These are phyloP conservation scores for Rhopalosiphum padi DNA, from an alignment of 1,140 invertebrate species.

Conservation along the genomic window DNA sequence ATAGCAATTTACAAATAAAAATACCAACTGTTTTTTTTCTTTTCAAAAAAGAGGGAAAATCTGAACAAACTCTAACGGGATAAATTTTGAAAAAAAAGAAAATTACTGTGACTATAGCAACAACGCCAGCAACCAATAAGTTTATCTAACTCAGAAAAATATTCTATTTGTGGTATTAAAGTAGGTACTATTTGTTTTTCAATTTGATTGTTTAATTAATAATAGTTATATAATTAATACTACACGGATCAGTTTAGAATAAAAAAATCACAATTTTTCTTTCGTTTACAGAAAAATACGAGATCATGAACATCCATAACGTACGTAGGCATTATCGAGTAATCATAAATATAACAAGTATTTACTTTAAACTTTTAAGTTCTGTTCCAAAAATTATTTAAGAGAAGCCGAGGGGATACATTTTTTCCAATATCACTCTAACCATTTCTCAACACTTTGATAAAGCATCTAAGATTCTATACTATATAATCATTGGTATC, in stretches of 20 bases:
- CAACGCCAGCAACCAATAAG: not conserved
- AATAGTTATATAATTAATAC: not conserved
- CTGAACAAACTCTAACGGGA: slow-evolving; percentile 5
- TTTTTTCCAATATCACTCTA: not conserved
- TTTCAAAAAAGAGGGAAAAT: slow-evolving; percentile 50
- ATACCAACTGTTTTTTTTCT: slow-evolving; percentile 52
- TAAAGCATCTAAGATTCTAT: not conserved
- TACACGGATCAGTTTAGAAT: not conserved
- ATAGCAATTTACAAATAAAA: slow-evolving; percentile 58
- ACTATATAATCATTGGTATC: not conserved
- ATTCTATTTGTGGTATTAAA: not conserved
- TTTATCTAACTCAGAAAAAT: not conserved
- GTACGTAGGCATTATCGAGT: not conserved
- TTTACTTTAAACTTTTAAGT: not conserved
- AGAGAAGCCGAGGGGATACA: not conserved
- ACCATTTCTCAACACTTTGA: not conserved
- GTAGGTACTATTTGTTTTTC: not conserved
- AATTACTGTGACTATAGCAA: not conserved
- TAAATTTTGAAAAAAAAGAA: not conserved
- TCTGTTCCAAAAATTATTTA: not conserved
- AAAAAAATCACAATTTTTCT: not conserved
- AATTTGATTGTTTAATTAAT: not conserved
- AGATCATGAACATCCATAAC: not conserved
- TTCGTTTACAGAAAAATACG: not conserved
- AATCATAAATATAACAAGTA: not conserved